Evolutionary conservation across 2,113 vertebrate species (phyloP).

Genomic region (Bothrops jararaca): DNA sequence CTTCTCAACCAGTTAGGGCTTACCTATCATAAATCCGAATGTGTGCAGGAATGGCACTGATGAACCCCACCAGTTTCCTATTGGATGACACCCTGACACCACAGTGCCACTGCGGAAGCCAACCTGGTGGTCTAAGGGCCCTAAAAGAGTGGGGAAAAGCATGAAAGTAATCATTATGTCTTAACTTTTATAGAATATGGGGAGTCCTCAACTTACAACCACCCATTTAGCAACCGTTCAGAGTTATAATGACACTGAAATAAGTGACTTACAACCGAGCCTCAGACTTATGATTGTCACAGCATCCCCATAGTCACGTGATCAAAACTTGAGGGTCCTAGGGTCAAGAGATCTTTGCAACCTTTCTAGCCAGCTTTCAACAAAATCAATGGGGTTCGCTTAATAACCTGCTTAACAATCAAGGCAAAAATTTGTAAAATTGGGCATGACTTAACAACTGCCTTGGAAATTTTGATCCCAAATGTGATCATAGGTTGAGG

Average conservation of each 20-base stretch:
- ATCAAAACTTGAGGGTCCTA: too few relatives aligned
- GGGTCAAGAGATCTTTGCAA: neutral
- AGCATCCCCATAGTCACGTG: too few relatives aligned
- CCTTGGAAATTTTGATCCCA: neutral
- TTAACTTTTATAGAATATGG: neutral
- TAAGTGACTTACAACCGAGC: too few relatives aligned
- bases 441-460: neutral
- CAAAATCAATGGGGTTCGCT: neutral
- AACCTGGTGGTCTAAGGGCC: constrained; percentile 93
- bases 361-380: neutral
- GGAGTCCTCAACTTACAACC: too few relatives aligned
- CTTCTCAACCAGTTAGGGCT: constrained; percentile 33
- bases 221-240: too few relatives aligned
- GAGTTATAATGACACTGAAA: too few relatives aligned
- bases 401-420: neutral
- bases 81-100: constrained; percentile 96
- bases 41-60: constrained; percentile 94
- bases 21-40: constrained; percentile 96
- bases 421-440: neutral
- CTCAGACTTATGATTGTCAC: too few relatives aligned
- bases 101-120: constrained; percentile 96
- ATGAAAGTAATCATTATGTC: constrained; percentile 35
- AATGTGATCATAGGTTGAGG: neutral
- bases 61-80: constrained; percentile 96
- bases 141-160: constrained; percentile 63